Evolutionary conservation across 2,797 vertebrate genomes (phyloP), one percentile per base, ranked within the genome.

Genomic region (Poliocrania exsul): DNA sequence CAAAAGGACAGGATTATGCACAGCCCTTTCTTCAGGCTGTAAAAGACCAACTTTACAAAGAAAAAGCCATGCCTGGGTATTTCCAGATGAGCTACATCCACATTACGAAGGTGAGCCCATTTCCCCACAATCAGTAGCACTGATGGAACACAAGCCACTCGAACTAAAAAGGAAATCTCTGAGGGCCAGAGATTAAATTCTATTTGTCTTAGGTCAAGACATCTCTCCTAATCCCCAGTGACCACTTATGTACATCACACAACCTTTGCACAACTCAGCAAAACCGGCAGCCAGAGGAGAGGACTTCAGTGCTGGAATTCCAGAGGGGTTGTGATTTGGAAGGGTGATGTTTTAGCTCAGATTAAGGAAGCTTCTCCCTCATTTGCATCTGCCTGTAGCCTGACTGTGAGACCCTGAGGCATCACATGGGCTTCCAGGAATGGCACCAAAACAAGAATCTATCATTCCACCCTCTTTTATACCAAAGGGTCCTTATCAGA

Each of bases 121-220:
- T 72, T 67, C 54, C 70, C 85, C 79, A 58, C 4, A 4, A 64
- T 35, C 73, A 35, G 56, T 10, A 53, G 66, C 70, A 16, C 33
- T 20, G 66, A 72, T 19, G 35, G 14, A 66, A 70, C 1, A 6
- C 56, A 70, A 74, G 20, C 40, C 83, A 28, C 58, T 51, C 20
- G 1, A 31, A 60, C 53, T 67, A 31, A 13, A 72, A 72, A 66
- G 23, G 31, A 93, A 96, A 70, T 35, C 93, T 81, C 93, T 81
- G 66, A 79, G 83, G 90, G 46, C 70, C 73, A 88, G 37, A 82
- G 64, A 94, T 92, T 88, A 93, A 92, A 70, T 42, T 86, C 60
- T 35, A 29, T 85, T 90, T 93, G 86, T 90, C 67, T 92, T 10
- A 77, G 81, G 95, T 94, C 93, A 91, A 28, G 90, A 78, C 44